Evolutionary conservation across 2,113 vertebrate genomes (phyloP), one percentile per base, ranked within the genome.

Genomic region (Loxodonta africana): DNA sequence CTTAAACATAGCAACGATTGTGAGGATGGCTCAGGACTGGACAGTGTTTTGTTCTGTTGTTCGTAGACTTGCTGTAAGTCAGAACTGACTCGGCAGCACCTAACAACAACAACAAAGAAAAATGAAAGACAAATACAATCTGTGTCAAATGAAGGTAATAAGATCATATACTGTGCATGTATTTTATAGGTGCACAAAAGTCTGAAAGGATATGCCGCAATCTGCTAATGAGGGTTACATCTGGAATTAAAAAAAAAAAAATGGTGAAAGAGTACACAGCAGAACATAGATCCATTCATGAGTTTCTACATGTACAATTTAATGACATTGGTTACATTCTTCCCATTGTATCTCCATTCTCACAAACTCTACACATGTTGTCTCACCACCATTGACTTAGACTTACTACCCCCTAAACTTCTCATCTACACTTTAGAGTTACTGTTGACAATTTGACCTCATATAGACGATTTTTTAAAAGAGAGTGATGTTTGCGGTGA

Each of bases 191-290:
- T 18, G 21, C 92, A 9, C 12, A 2, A 0, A 84, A 2, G 4
- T 53, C 83, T 41, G 73, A 30, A 81, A 48, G 65, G 25, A 2
- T 0, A 5, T 0, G 2, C 1, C 51, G 12, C n/a, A 0, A 2
- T 11, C 71, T 81, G 62, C 74, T 41, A 41, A 6, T 57, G 8
- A 57, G 17, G 53, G 53, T 17, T 15, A 57, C 53, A 57, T 57
- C 11, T 57, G 8, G 53, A 17, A 17, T 57, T 57, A 57, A 57
- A 57, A 57, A 57, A 57, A 57, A 57, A 57, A 37, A 37, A 37
- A 37, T 57, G 3, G 53, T 57, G 53, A 17, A 57, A 57, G 53
- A 15, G 53, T 57, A 57, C 53, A 8, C 53, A 12, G 15, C 53
- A 17, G 53, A 57, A 57, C 53, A 17, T 57, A 48, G 7, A 48